Percentiles rank a stretch among this genome's conserved stretches.
These are phyloP conservation scores for Ormyrus thymus DNA, from an alignment of 2,888 invertebrate genomes.

Conservation along the genomic window DNA sequence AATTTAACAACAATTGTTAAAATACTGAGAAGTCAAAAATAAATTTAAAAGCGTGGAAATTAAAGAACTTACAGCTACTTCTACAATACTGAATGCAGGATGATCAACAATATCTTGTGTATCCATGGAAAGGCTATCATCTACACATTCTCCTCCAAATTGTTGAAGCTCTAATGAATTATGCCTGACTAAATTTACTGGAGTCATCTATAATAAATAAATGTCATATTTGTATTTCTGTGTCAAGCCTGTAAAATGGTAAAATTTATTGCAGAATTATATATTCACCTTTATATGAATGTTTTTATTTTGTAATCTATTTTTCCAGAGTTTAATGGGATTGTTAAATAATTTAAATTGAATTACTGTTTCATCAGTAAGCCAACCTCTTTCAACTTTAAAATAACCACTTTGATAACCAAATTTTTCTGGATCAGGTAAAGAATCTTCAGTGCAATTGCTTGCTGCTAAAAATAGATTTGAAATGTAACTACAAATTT, in stretches of 20 bases:
- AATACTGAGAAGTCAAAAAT: neutral
- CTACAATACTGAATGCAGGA: slow-evolving; percentile 74
- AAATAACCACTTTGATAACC: slow-evolving; percentile 79
- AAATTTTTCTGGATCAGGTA: slow-evolving; percentile 80
- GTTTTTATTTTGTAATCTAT: slow-evolving; percentile 81
- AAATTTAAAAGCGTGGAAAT: too few relatives aligned
- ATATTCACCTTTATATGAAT: slow-evolving; percentile 81
- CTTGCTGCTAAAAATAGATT: slow-evolving; percentile 63
- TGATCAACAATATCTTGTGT: slow-evolving; percentile 74
- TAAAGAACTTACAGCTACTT: slow-evolving; percentile 75
- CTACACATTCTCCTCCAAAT: slow-evolving; percentile 69
- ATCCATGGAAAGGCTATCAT: slow-evolving; percentile 75
- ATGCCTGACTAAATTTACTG: slow-evolving; percentile 79
- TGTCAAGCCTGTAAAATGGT: too few relatives aligned
- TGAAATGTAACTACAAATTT: neutral
- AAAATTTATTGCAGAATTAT: slow-evolving; percentile 12
- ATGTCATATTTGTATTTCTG: neutral
- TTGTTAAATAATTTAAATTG: slow-evolving; percentile 90
- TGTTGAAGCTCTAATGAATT: slow-evolving; percentile 72
- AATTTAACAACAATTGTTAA: slow-evolving; percentile 11
- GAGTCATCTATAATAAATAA: slow-evolving; percentile 77
- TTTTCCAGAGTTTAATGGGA: slow-evolving; percentile 86
- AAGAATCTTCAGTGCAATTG: slow-evolving; percentile 65
- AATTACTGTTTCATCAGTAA: slow-evolving; percentile 87
- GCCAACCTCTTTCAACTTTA: slow-evolving; percentile 87